phyloP scores from a whole-genome alignment of 1,140 invertebrate species.

The Zaprionus nigranus region DNA sequence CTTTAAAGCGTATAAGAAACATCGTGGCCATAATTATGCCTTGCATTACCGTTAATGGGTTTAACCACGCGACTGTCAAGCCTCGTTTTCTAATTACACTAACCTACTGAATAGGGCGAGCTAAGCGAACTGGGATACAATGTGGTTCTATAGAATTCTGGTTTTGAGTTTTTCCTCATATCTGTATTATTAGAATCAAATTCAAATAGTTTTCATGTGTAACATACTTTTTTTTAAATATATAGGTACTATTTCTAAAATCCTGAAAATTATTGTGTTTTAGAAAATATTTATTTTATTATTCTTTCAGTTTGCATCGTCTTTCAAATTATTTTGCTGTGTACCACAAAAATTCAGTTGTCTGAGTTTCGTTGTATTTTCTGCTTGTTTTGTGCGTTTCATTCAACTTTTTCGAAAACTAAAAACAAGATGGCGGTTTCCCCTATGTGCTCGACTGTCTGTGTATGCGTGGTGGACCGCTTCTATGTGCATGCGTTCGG shows the following conservation, averaged over 20 bases:
- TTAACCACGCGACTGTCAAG: slow-evolving; percentile 16
- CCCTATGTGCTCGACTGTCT: slow-evolving; percentile 3
- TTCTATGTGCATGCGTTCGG: too few relatives aligned
- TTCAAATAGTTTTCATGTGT: too few relatives aligned
- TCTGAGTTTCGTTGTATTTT: slow-evolving; percentile 30
- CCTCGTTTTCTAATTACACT: slow-evolving; percentile 24
- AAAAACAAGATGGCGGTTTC: slow-evolving; percentile 69
- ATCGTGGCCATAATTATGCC: slow-evolving; percentile 41
- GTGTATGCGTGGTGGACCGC: too few relatives aligned
- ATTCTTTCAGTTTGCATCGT: not conserved
- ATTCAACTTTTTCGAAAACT: slow-evolving; percentile 68
- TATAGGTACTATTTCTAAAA: not conserved
- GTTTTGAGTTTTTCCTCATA: too few relatives aligned
- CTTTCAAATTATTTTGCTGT: slow-evolving; percentile 1
- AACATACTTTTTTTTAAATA: too few relatives aligned
- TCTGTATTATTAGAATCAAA: too few relatives aligned
- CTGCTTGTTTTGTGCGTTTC: slow-evolving; percentile 53
- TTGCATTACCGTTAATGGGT: slow-evolving; percentile 54
- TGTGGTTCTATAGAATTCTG: too few relatives aligned
- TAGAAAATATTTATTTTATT: not conserved
- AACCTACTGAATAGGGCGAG: not conserved
- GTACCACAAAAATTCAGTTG: slow-evolving; percentile 21
- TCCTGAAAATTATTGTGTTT: not conserved
- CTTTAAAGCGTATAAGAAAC: slow-evolving; percentile 35
- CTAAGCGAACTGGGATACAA: too few relatives aligned